phyloP scores from a whole-genome alignment of 2,797 vertebrate species.

The Pangasius larnaudii region DNA sequence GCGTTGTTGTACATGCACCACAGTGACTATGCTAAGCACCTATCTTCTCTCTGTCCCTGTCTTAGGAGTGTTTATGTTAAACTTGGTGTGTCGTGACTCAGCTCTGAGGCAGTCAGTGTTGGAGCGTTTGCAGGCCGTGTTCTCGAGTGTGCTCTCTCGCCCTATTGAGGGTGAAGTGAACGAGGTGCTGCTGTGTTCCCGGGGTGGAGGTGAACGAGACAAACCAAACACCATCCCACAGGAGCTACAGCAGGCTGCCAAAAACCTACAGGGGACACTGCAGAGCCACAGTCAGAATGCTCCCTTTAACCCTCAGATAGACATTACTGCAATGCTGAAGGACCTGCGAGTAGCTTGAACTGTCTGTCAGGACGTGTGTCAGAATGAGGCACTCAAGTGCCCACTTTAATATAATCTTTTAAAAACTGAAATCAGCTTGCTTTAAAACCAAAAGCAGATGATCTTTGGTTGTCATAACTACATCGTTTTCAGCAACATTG shows the following conservation, averaged over 20 bases:
- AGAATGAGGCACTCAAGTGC: background rate
- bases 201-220: conserved; percentile 44
- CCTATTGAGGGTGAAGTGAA: conserved; percentile 90
- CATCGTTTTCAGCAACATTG: background rate
- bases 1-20: background rate
- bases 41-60: background rate
- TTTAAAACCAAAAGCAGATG: background rate
- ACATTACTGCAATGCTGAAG: conserved; percentile 83
- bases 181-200: conserved; percentile 87
- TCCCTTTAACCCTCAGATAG: conserved; percentile 73
- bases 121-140: conserved; percentile 65
- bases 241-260: conserved; percentile 68
- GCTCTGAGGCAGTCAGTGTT: conserved; percentile 80
- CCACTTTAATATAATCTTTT: background rate
- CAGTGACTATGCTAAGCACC: background rate
- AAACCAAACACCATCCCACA: conserved; percentile 52
- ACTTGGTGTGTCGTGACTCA: conserved; percentile 89
- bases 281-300: conserved; percentile 62
- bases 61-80: conserved; percentile 88
- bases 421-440: background rate
- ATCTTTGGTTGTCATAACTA: background rate
- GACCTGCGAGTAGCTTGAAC: conserved; percentile 79
- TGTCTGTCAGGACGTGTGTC: background rate
- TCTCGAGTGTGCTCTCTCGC: conserved; percentile 77
- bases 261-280: conserved; percentile 79